These are phyloP conservation scores for Platerodrilus igneus DNA, from an alignment of 2,888 invertebrate genomes.

Conservation along the genomic window DNA sequence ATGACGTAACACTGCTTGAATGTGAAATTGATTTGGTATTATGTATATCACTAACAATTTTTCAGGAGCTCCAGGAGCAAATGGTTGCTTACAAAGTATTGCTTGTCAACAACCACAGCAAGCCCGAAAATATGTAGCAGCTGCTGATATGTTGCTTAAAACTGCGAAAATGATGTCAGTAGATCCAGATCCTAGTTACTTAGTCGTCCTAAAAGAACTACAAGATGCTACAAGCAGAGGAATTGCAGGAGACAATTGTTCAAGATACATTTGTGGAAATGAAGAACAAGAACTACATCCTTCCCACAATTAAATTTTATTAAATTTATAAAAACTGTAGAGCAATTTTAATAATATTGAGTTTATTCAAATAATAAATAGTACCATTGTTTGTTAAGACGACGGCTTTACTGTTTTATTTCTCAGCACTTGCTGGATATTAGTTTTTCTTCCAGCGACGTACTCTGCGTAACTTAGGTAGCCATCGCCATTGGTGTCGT, in stretches of 20 bases:
- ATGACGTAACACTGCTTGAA: too few relatives aligned
- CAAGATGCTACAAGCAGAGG: constrained; percentile 41
- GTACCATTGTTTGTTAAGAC: too few relatives aligned
- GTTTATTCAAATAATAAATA: too few relatives aligned
- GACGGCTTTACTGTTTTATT: too few relatives aligned
- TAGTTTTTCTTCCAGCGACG: constrained; percentile 43
- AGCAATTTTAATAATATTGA: too few relatives aligned
- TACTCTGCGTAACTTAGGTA: constrained; percentile 82
- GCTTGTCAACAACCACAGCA: constrained; percentile 71
- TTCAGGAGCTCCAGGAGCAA: constrained; percentile 58
- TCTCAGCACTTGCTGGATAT: too few relatives aligned
- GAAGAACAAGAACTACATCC: constrained; percentile 10
- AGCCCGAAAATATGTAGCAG: constrained; percentile 69
- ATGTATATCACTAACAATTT: neutral
- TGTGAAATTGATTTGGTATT: too few relatives aligned
- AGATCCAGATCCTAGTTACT: constrained; percentile 55
- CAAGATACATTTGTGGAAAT: constrained; percentile 34
- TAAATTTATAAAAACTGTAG: too few relatives aligned
- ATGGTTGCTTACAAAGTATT: constrained; percentile 68
- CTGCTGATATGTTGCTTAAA: constrained; percentile 71
- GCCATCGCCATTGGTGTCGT: constrained; percentile 83
- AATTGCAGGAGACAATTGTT: constrained; percentile 39
- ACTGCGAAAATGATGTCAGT: constrained; percentile 58
- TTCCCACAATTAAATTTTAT: constrained; percentile 3
- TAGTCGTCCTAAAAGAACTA: constrained; percentile 39